Conservation (phyloP, 2,797 vertebrate species). For the Clarias pachynema region DNA sequence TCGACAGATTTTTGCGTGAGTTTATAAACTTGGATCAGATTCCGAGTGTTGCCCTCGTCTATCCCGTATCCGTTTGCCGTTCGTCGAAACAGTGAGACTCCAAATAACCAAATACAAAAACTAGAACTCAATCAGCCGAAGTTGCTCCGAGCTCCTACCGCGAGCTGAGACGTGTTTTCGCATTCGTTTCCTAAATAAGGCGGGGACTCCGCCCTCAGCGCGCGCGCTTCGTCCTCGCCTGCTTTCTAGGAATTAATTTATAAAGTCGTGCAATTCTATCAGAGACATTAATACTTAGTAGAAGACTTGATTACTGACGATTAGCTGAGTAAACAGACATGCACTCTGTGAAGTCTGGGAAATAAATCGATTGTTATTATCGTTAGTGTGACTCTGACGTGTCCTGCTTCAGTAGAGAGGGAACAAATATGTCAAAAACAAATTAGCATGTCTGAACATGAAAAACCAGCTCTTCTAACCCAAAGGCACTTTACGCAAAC, state of each 20-base stretch:
- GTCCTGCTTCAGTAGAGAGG: background rate
- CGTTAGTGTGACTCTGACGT: background rate
- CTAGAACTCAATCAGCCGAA: background rate
- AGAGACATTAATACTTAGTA: background rate
- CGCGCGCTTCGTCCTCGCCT: background rate
- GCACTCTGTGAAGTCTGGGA: background rate
- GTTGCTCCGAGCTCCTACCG: background rate
- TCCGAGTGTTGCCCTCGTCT: background rate
- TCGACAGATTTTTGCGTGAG: background rate
- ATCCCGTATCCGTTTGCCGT: background rate
- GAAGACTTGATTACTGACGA: background rate
- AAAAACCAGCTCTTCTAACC: background rate
- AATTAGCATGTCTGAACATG: background rate
- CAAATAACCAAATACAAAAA: background rate
- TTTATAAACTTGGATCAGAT: background rate
- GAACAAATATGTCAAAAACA: background rate
- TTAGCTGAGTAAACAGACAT: conserved; percentile 3
- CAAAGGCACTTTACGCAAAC: background rate
- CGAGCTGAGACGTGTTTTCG: background rate
- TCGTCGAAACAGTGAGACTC: background rate
- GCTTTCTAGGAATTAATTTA: background rate
- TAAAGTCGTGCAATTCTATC: background rate
- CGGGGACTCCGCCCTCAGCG: conserved; percentile 29
- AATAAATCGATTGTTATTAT: background rate
- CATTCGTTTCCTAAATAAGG: background rate